Base-by-base conservation (phyloP, 2,113 vertebrate genomes). In the Rousettus leschenaultii region DNA sequence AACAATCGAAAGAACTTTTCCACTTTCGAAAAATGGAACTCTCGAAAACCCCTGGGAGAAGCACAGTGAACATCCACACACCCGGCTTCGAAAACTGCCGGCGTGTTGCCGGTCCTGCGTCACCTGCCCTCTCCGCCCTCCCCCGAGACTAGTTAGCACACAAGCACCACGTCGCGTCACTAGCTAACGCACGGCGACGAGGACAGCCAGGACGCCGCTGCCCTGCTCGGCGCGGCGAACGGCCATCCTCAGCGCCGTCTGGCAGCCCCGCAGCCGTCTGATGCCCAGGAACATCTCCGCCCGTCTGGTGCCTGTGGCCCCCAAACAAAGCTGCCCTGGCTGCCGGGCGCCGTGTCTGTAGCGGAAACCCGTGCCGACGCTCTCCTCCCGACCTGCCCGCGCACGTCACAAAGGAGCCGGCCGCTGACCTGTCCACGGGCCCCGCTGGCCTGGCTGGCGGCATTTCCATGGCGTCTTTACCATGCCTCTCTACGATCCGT, bases 101-200 rank as follows among this genome's bases (percentile, higher is more conserved):
- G 9, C 33, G 1, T 0, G 6, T 0, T 26, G 7, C 16, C 57
- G 22, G 0, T 43, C 57, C 30, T 9, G 33, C 21, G 21, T 48
- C 79, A 38, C 13, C 57, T n/a, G 5, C 2, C 38, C 26, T 84
- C 59, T 59, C 24, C 53, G 1, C 19, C 28, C 11, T 1, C 24
- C 61, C 40, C 70, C 75, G 2, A 7, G 45, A 45, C 16, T 38
- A 40, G n/a, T n/a, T 7, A 35, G 38, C 82, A 18, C 28, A 38
- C 59, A 24, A 53, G 26, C 21, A 45, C 38, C 22, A 7, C 4
- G 12, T 13, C 55, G 24, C 7, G 28, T 53, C 28, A 12, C 55
- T n/a, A n/a, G n/a, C n/a, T n/a, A n/a, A n/a, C n/a, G n/a, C n/a
- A n/a, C n/a, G n/a, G n/a, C n/a, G n/a, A n/a, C n/a, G n/a, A n/a